Conservation (phyloP, 2,888 invertebrate genomes). For the Pyralis farinalis region DNA sequence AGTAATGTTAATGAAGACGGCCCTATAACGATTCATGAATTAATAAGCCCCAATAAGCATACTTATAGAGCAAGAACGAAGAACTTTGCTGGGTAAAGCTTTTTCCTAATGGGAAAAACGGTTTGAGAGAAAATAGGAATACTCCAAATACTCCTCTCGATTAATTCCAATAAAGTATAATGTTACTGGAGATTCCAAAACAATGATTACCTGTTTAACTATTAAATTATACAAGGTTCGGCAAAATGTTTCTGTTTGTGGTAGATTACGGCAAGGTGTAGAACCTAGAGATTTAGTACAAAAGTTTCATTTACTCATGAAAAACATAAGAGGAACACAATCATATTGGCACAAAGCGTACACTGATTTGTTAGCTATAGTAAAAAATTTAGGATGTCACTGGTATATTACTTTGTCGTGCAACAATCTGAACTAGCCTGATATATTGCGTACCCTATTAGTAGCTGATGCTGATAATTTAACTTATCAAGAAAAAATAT, state of each 20-base stretch:
- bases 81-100: constrained; percentile 1
- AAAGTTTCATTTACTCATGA: constrained; percentile 1
- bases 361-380: constrained; percentile 7
- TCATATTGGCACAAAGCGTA: constrained; percentile 8
- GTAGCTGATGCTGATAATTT: constrained; percentile 25
- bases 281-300: not conserved
- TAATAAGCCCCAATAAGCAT: not conserved
- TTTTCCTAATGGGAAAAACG: constrained; percentile 1
- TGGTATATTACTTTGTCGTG: constrained; percentile 34
- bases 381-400: constrained; percentile 32
- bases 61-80: not conserved
- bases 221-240: not conserved
- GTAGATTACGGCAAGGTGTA: not conserved
- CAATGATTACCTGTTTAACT: not conserved
- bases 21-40: not conserved
- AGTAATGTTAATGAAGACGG: not conserved
- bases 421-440: constrained; percentile 33
- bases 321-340: constrained; percentile 1
- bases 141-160: not conserved
- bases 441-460: constrained; percentile 37
- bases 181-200: constrained; percentile 1
- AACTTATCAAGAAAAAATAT: constrained; percentile 13
- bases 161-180: not conserved
- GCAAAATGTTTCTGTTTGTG: constrained; percentile 1
- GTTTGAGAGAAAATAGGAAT: not conserved